phyloP scores from a whole-genome alignment of 2,113 vertebrate genomes.

The Pelmatolapia mariae region DNA sequence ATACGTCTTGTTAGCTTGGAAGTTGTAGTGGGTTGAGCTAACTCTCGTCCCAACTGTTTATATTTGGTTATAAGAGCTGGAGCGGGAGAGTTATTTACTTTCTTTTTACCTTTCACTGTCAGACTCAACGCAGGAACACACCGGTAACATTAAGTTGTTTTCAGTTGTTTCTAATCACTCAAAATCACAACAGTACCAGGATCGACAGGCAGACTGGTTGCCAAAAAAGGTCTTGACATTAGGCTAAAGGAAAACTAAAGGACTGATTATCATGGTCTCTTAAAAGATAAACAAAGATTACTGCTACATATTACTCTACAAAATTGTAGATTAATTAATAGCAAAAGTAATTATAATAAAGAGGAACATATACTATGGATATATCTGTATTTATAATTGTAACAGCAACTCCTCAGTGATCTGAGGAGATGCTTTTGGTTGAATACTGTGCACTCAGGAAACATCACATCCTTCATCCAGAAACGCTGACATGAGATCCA shows the following conservation, averaged over 20 bases:
- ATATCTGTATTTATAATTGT: background rate
- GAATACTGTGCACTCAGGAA: background rate
- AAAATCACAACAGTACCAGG: background rate
- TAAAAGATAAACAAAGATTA: background rate
- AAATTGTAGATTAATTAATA: background rate
- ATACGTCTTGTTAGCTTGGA: background rate
- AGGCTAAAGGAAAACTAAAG: background rate
- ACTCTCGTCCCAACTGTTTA: background rate
- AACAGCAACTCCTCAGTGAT: background rate
- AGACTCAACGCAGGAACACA: background rate
- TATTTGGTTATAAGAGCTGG: rapidly evolving
- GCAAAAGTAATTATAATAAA: background rate
- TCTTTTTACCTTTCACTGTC: background rate
- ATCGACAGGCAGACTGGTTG: background rate
- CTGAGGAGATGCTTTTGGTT: background rate
- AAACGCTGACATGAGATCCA: background rate
- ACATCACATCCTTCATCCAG: background rate
- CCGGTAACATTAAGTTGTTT: background rate
- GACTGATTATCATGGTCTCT: background rate
- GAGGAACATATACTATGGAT: background rate
- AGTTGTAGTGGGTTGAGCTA: background rate
- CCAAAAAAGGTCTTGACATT: rapidly evolving
- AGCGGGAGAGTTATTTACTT: background rate
- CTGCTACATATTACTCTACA: background rate
- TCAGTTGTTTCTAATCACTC: background rate